Conservation (phyloP, 2,888 invertebrate species). For the Lasioglossum pauxillum region DNA sequence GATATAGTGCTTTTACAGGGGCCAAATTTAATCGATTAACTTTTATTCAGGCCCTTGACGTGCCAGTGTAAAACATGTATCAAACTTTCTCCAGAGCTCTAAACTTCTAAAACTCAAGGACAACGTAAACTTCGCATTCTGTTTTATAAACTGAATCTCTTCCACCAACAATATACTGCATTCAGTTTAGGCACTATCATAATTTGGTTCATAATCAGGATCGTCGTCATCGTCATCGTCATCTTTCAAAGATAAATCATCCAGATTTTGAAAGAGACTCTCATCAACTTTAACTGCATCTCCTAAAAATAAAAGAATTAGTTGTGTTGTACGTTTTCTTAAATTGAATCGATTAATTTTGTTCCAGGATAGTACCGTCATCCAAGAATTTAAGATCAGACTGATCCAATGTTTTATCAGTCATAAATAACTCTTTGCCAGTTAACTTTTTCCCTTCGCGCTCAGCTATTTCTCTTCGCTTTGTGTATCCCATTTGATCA, state of each 20-base stretch:
- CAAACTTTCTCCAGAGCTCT: background rate
- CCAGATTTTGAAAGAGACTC: conserved; percentile 95
- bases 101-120: background rate
- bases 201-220: conserved; percentile 87
- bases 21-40: conserved; percentile 10
- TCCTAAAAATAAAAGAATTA: conserved; percentile 84
- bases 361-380: conserved; percentile 87
- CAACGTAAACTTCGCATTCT: background rate
- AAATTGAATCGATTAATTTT: conserved; percentile 15
- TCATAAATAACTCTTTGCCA: conserved; percentile 96
- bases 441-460: conserved; percentile 93
- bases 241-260: conserved; percentile 90
- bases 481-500: conserved; percentile 92
- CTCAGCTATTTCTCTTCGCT: conserved; percentile 89
- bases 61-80: conserved; percentile 6
- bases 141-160: conserved; percentile 2
- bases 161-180: conserved; percentile 14
- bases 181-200: conserved; percentile 77
- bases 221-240: conserved; percentile 86
- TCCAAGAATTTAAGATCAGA: conserved; percentile 98
- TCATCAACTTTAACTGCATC: conserved; percentile 96
- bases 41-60: background rate
- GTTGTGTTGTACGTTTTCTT: background rate
- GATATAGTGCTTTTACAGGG: conserved; percentile 16
- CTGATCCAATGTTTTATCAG: conserved; percentile 96